These are phyloP conservation scores for Allophyes oxyacanthae DNA, from an alignment of 2,888 invertebrate species.

Conservation along the genomic window DNA sequence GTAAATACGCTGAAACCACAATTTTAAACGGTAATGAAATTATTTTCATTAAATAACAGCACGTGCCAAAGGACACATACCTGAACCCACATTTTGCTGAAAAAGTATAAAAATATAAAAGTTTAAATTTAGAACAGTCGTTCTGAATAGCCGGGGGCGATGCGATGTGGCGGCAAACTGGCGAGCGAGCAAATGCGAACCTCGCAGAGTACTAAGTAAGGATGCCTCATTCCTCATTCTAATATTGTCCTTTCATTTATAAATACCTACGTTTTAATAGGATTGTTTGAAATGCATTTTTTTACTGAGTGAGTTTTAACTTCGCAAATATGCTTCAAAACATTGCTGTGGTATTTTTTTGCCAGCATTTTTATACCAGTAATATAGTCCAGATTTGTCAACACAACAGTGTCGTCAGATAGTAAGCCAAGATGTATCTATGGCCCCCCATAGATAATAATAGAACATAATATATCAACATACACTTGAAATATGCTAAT, in stretches of 20 bases:
- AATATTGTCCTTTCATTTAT: constrained; percentile 12
- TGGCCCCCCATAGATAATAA: too few relatives aligned
- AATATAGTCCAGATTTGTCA: too few relatives aligned
- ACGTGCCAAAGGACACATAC: constrained; percentile 5
- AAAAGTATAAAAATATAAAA: constrained; percentile 39
- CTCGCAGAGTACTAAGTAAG: constrained; percentile 30
- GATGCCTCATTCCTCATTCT: constrained; percentile 19
- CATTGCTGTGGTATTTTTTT: too few relatives aligned
- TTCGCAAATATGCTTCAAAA: too few relatives aligned
- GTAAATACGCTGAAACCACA: too few relatives aligned
- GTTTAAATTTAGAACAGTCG: constrained; percentile 49
- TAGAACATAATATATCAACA: too few relatives aligned
- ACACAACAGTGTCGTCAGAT: too few relatives aligned
- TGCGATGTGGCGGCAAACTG: constrained; percentile 39
- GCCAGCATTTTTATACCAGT: too few relatives aligned
- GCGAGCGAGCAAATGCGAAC: constrained; percentile 34
- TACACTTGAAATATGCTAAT: too few relatives aligned
- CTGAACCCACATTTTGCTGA: constrained; percentile 18
- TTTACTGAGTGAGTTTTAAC: too few relatives aligned
- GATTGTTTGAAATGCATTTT: not conserved
- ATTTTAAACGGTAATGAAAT: not conserved
- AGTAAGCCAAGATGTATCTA: too few relatives aligned
- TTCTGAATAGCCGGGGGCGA: constrained; percentile 37
- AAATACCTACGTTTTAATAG: not conserved
- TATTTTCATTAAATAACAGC: constrained; percentile 14